Evolutionary conservation across 2,113 vertebrate genomes (phyloP), one percentile per base, ranked within the genome.

Genomic region (Forbesichthys papilliferus): DNA sequence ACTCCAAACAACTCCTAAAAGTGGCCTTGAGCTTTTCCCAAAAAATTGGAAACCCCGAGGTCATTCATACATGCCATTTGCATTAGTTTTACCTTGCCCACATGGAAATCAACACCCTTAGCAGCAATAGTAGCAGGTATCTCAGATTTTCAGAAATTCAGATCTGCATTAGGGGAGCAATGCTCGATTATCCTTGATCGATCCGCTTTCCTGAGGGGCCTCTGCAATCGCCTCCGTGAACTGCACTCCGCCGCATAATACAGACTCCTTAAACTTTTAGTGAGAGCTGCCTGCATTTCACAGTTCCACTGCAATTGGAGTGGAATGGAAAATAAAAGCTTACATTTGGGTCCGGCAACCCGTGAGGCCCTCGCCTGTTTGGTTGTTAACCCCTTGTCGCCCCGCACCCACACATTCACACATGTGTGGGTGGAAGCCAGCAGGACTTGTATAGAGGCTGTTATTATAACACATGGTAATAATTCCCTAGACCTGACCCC

Each of bases 171-270:
- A 13, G 60, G 16, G 60, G 47, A 48, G 56, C 20, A 53, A 48
- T 12, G 20, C 57, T 49, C 36, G 54, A 59, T 75, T 65, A 63
- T 36, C 61, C 64, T 16, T 65, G 55, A 76, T 70, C 49, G 48
- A 69, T 69, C 48, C 4, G 13, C 9, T n/a, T 66, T 33, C 57
- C 68, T 71, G 20, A 27, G 5, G 18, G 56, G 56, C 34, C 36
- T 71, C 51, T 66, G 57, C 71, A 66, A 61, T 42, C n/a, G 14
- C 36, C 58, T 53, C 18, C n/a, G 49, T 66, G 14, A 71, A 61
- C 48, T 34, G 49, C 48, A 69, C 18, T 47, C 53, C 13, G 60
- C 34, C 11, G 48, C 63, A n/a, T 69, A 69, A 65, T 67, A 27
- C 27, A 54, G 56, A 27, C 27, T 56, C 49, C 55, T 27, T 11